Evolutionary conservation across 2,797 vertebrate species (phyloP).

Genomic region (Enteromius viviparus): DNA sequence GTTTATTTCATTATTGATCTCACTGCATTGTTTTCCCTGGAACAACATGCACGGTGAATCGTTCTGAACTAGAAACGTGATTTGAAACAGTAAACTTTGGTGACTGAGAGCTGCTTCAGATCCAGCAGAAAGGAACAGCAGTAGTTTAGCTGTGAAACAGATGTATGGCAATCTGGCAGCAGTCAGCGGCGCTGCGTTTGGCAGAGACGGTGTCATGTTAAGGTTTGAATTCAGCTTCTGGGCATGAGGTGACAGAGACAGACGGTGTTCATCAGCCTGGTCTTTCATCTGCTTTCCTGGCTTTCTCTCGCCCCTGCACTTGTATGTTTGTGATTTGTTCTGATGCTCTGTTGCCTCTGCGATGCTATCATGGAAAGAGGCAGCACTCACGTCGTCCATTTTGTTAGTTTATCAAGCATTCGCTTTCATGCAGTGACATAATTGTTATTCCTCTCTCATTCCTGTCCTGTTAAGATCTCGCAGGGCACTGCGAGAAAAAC

Average conservation of each 20-base stretch:
- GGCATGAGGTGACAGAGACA: conserved; percentile 29
- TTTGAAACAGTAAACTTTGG: background rate
- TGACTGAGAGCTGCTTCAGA: conserved; percentile 2
- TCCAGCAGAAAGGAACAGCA: conserved; percentile 26
- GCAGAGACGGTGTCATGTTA: conserved; percentile 23
- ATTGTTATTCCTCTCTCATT: conserved; percentile 62
- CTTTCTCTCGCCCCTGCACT: conserved; percentile 7
- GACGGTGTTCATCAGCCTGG: conserved; percentile 11
- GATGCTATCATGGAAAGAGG: conserved; percentile 16
- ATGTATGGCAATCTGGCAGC: conserved; percentile 43
- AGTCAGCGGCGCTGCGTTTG: conserved; percentile 34
- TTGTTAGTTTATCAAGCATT: conserved; percentile 50
- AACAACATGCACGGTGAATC: background rate
- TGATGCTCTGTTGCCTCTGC: conserved; percentile 63
- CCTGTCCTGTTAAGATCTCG: conserved; percentile 61
- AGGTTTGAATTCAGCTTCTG: conserved; percentile 33
- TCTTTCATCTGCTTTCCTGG: conserved; percentile 21
- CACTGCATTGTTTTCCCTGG: background rate
- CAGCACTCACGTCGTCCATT: conserved; percentile 23
- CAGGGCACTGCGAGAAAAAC: conserved; percentile 56
- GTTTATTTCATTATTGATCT: background rate
- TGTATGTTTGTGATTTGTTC: conserved; percentile 9
- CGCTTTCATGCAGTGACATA: conserved; percentile 38
- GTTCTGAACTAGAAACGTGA: background rate
- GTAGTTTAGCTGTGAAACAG: conserved; percentile 39